Evolutionary conservation across 2,797 vertebrate genomes (phyloP).

Genomic region (Sebastiscus tertius): DNA sequence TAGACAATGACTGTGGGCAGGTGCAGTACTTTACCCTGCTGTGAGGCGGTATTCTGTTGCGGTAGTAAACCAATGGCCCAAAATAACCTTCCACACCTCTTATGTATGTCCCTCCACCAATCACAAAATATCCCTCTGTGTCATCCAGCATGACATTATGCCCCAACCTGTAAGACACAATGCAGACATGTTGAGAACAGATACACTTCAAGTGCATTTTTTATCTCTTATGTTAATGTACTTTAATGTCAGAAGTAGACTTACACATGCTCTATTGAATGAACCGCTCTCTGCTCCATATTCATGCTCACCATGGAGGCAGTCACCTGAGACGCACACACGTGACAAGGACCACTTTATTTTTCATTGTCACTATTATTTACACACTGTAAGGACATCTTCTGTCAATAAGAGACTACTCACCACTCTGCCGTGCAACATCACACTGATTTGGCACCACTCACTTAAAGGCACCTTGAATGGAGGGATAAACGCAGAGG

Average conservation of each 20-base stretch:
- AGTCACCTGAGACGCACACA: constrained; percentile 65
- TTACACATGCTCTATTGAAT: constrained; percentile 70
- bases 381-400: neutral
- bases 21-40: constrained; percentile 61
- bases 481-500: constrained; percentile 74
- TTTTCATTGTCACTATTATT: neutral
- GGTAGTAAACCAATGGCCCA: constrained; percentile 79
- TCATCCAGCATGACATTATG: constrained; percentile 74
- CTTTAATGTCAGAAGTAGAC: neutral
- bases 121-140: constrained; percentile 82
- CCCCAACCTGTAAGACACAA: constrained; percentile 65
- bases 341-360: neutral
- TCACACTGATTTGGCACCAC: constrained; percentile 82
- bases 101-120: constrained; percentile 81
- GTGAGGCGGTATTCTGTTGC: constrained; percentile 65
- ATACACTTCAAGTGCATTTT: neutral
- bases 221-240: neutral
- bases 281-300: constrained; percentile 22
- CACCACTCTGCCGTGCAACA: constrained; percentile 69
- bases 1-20: neutral
- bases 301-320: constrained; percentile 71
- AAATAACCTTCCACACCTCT: constrained; percentile 80
- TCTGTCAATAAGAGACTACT: constrained; percentile 30
- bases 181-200: neutral
- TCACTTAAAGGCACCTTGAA: constrained; percentile 73